A percentile compares a stretch with the other conserved stretches of the same genome.
These are phyloP conservation scores for Gari tellinella DNA, from an alignment of 2,888 invertebrate genomes.

Conservation along the genomic window DNA sequence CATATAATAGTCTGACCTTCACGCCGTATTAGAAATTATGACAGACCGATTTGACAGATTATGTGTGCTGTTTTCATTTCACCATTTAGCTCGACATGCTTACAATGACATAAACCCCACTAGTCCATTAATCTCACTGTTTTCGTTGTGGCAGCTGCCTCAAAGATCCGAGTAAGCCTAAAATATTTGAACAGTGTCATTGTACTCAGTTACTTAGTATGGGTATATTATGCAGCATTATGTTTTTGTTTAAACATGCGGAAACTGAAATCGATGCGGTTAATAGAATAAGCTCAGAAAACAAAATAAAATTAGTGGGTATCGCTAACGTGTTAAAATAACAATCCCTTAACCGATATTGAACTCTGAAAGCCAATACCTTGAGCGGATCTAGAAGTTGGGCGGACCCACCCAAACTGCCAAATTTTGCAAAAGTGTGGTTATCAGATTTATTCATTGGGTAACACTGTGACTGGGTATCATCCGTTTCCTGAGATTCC, in stretches of 20 bases:
- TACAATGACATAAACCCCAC: not conserved
- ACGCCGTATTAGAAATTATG: not conserved
- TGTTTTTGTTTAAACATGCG: constrained; percentile 40
- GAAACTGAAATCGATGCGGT: constrained; percentile 15
- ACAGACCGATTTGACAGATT: constrained; percentile 5
- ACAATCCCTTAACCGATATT: too few relatives aligned
- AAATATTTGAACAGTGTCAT: constrained; percentile 48
- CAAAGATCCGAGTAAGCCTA: constrained; percentile 10
- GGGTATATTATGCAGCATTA: constrained; percentile 41
- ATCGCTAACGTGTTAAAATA: too few relatives aligned
- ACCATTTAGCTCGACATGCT: constrained; percentile 16
- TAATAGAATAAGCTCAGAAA: constrained; percentile 32
- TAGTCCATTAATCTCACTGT: constrained; percentile 24
- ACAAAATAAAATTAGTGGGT: constrained; percentile 8
- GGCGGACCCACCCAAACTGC: too few relatives aligned
- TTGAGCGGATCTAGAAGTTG: too few relatives aligned
- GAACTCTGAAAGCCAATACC: too few relatives aligned
- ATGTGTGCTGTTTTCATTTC: not conserved
- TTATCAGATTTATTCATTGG: too few relatives aligned
- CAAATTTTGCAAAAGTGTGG: too few relatives aligned
- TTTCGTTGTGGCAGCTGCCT: constrained; percentile 28
- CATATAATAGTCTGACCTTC: too few relatives aligned
- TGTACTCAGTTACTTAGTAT: constrained; percentile 34
- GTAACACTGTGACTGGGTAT: too few relatives aligned
- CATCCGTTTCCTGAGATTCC: too few relatives aligned